Base-by-base conservation (phyloP, 2,797 vertebrate genomes). In the Urocyon cinereoargenteus region DNA sequence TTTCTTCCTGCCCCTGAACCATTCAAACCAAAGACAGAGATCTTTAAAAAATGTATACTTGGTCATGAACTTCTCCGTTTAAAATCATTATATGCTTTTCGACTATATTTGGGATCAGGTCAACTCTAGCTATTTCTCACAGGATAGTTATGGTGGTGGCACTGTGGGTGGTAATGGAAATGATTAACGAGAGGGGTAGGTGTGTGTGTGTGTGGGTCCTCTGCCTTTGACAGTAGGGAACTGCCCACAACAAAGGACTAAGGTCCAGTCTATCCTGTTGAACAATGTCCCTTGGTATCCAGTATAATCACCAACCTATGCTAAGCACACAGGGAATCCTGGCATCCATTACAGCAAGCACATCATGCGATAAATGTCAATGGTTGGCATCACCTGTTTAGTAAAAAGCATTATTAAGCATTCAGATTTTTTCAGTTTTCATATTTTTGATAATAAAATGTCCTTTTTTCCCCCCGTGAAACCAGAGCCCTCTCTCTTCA, bases 391-490 rank as follows among this genome's bases (percentile, higher is more conserved):
- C 55, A 16, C 24, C 15, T 26, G 31, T 16, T 40, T n/a, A 57
- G 18, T 49, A 66, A 55, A 94, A 97, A 92, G 3, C 15, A 53
- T 77, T 55, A 31, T 64, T 87, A 94, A 59, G 26, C 18, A n/a
- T 34, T 36, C 51, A 77, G 16, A 72, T 87, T 84, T 96, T 34
- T 34, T 68, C 16, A 34, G 64, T 28, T 93, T 93, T 90, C 24
- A 28, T 72, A 75, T n/a, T 94, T 94, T 88, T 51, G 90, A 40
- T 51, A 57, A 90, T 16, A 64, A 92, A 92, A 78, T 26, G 5
- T 11, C 4, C 4, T 36, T 24, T 64, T 34, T 61, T 2, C 9
- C 7, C 6, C 4, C 18, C 16, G 5, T 72, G 62, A 90, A 88
- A 72, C 49, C 5, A 10, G 49, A 88, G 9, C 34, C 62, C 68